Evolutionary conservation across 1,140 invertebrate genomes (phyloP), one percentile per base, ranked within the genome.

Genomic region (Drosophila insularis): DNA sequence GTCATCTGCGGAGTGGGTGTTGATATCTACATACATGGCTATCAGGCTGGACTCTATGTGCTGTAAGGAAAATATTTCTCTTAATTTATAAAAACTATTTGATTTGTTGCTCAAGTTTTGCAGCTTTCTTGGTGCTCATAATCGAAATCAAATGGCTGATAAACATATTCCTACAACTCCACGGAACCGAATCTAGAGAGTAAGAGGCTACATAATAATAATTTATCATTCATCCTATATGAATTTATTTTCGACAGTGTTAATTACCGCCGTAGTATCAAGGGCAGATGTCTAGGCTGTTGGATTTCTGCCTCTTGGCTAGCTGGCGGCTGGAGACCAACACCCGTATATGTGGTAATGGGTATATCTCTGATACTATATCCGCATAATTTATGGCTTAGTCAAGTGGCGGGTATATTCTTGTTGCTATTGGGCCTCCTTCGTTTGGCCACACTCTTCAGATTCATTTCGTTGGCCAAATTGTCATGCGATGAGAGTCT

Each of bases 121-220:
- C 80, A 78, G 86, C 90, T 11, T 50, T 90, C 55, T 61, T 90
- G 61, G 80, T 91, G 43, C 78, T 91, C 43, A 76, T 91, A 39
- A 81, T 91, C 58, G 90, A 91, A 77, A 75, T 91, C 69, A 91
- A 91, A 72, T 91, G 90, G 90, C 71, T 91, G 55, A 75, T 91
- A 64, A 91, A 80, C 53, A 71, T 91, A 61, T 91, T 91, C 39
- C 65, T 91, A 55, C 87, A 90, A 59, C 73, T 91, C 10, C 78
- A 90, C 58, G 43, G 27, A 6, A 19, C 17, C 21, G 17, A 1
- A 50, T 80, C 74, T 54, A 69, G 71, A 35, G 87, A 86, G 90
- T 91, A 78, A 90, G 81, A 78, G 23, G 7, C 39, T 2, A 50
- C n/a, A 64, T 73, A 46, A 68, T 68, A 68, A 65, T 2, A 5